These are phyloP conservation scores for Megamerina dolium DNA, from an alignment of 2,888 invertebrate species.

Conservation along the genomic window DNA sequence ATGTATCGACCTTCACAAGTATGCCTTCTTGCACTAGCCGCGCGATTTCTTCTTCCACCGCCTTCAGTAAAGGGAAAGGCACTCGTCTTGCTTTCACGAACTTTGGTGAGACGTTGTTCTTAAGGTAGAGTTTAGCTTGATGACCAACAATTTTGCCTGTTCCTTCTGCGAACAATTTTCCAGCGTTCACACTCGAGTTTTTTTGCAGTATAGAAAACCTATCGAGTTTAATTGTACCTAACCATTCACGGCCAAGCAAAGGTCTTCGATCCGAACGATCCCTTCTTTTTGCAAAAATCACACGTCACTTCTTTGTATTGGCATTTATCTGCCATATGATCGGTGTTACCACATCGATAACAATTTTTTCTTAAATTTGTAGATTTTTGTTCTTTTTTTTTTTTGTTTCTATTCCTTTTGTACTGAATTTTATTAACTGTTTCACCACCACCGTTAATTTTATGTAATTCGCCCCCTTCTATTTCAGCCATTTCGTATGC, in stretches of 20 bases:
- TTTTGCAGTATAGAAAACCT: too few species aligned
- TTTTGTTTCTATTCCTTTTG: not conserved
- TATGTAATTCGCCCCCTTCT: conserved; percentile 23
- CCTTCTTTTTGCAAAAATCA: not conserved
- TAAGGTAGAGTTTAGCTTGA: conserved; percentile 19
- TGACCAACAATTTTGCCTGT: conserved; percentile 10
- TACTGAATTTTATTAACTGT: not conserved
- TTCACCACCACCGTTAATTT: not conserved
- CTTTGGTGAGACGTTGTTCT: too few species aligned
- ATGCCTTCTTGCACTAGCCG: conserved; percentile 16
- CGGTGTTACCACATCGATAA: not conserved
- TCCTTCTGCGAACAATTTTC: conserved; percentile 13
- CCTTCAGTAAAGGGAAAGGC: conserved; percentile 18
- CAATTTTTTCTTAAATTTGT: not conserved
- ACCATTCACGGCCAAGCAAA: conserved; percentile 18
- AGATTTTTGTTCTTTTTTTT: not conserved
- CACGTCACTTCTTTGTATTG: not conserved
- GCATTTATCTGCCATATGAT: not conserved
- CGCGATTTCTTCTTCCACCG: conserved; percentile 20
- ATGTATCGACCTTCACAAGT: conserved; percentile 22
- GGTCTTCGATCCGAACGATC: conserved; percentile 13
- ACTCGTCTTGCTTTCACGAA: conserved; percentile 24
- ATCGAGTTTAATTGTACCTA: conserved; percentile 13
- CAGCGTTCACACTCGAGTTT: too few species aligned
- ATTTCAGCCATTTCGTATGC: conserved; percentile 24